Conservation (phyloP, 2,888 invertebrate genomes). For the Phyto melanocephala region DNA sequence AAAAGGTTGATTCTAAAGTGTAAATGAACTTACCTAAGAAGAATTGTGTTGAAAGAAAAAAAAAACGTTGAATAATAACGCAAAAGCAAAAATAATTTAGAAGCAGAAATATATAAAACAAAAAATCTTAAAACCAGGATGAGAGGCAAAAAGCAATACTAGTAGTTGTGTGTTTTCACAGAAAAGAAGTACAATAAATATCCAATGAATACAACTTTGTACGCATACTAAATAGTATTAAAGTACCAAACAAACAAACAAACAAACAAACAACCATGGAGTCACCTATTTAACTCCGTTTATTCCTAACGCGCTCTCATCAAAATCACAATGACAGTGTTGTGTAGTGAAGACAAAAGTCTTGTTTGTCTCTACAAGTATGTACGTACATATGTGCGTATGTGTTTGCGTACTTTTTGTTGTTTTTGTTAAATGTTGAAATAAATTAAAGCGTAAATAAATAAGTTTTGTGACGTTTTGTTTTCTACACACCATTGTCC, state of each 20-base stretch:
- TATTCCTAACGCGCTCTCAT: background rate
- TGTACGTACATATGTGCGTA: too few species aligned
- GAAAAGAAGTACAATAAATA: too few species aligned
- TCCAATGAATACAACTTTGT: slow-evolving; percentile 34
- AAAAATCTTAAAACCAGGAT: background rate
- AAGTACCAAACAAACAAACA: background rate
- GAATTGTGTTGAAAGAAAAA: background rate
- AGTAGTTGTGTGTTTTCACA: too few species aligned
- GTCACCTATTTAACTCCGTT: background rate
- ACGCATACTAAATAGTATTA: slow-evolving; percentile 21
- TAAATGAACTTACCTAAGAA: slow-evolving; percentile 41
- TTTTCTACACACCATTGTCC: background rate
- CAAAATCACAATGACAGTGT: background rate
- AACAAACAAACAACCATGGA: background rate
- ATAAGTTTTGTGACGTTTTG: background rate
- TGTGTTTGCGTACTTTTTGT: background rate
- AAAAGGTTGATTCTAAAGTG: slow-evolving; percentile 19
- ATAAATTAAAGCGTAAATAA: background rate
- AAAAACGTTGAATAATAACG: too few species aligned
- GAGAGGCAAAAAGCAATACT: background rate
- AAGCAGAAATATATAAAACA: background rate
- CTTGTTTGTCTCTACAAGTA: too few species aligned
- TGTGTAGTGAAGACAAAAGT: background rate
- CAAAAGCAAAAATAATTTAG: slow-evolving; percentile 15
- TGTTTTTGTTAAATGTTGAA: background rate